phyloP scores from a whole-genome alignment of 2,797 vertebrate genomes.

The Mus caroli region DNA sequence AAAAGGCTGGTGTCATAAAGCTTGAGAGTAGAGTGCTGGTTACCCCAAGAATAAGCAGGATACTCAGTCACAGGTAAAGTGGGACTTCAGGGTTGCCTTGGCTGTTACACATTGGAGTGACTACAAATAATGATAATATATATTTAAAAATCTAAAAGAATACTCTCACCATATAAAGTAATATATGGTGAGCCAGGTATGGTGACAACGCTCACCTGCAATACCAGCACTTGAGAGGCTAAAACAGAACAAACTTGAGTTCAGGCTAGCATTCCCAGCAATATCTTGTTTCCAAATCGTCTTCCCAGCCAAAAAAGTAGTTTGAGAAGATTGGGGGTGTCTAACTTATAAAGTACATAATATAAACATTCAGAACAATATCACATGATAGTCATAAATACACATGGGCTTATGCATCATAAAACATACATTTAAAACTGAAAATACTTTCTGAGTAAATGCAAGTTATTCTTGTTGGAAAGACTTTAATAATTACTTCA shows the following conservation, averaged over 20 bases:
- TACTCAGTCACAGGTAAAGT: too few relatives aligned
- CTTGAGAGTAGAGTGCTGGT: neutral
- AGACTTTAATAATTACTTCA: slow-evolving; percentile 38
- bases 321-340: neutral
- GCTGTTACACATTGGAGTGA: too few relatives aligned
- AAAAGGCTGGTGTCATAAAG: neutral
- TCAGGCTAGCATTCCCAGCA: neutral
- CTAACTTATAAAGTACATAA: neutral
- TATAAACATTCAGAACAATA: neutral
- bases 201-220: neutral
- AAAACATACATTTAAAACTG: neutral
- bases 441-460: slow-evolving; percentile 33
- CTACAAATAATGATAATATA: neutral
- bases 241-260: neutral
- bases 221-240: neutral
- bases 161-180: neutral
- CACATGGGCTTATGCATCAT: neutral
- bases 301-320: neutral
- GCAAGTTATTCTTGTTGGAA: slow-evolving; percentile 33
- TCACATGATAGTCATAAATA: neutral
- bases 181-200: neutral
- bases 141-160: neutral
- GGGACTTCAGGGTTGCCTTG: neutral
- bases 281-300: neutral
- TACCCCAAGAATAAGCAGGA: neutral